A percentile compares a stretch with the other conserved stretches of the same genome.
Conservation (phyloP, 2,113 vertebrate genomes). For the Penelope pileata region DNA sequence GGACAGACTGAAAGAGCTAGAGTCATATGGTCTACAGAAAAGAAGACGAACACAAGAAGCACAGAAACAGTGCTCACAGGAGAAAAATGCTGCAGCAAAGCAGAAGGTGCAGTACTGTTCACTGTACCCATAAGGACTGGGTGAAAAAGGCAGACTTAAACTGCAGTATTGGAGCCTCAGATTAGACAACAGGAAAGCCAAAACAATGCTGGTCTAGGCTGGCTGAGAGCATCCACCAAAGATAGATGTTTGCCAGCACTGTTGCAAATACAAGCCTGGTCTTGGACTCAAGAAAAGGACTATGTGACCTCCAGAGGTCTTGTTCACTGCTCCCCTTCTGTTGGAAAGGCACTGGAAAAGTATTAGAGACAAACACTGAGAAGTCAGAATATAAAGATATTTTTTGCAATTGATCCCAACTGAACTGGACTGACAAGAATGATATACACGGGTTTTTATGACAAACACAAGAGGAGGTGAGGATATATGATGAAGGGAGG, state of each 20-base stretch:
- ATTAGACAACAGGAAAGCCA: background rate
- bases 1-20: background rate
- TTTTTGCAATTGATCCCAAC: background rate
- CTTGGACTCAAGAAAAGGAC: background rate
- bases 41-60: background rate
- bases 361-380: background rate
- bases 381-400: background rate
- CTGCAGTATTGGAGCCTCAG: background rate
- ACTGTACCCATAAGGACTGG: accelerated
- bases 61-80: background rate
- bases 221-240: background rate
- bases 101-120: background rate
- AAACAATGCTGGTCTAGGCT: background rate
- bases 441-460: background rate
- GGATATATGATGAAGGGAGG: background rate
- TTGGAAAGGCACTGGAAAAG: background rate
- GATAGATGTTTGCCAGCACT: background rate
- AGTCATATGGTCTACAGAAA: background rate
- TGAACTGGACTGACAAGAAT: background rate
- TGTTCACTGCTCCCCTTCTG: background rate
- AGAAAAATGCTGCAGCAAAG: background rate
- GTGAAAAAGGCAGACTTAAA: background rate
- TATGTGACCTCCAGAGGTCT: background rate
- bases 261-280: background rate
- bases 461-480: background rate